Percentiles rank a stretch among this genome's conserved stretches.
Evolutionary conservation across 1,140 invertebrate species (phyloP).

Genomic region (Drosophila kanapiae): DNA sequence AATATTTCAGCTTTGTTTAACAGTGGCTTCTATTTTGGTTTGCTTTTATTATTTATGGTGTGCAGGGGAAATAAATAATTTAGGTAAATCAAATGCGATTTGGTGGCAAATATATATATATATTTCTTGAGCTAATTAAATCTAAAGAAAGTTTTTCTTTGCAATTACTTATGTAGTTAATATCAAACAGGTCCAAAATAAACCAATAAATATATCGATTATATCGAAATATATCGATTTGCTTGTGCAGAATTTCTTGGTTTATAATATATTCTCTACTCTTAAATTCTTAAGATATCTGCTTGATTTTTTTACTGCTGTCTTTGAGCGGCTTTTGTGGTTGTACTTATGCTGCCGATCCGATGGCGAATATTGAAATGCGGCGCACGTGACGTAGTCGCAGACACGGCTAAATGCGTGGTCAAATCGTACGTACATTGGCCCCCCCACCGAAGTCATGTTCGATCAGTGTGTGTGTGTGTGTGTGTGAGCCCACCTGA

Average conservation of each 20-base stretch:
- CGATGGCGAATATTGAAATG: slow-evolving; percentile 57
- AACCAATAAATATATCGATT: too few species aligned
- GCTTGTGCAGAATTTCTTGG: background rate
- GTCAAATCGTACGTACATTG: slow-evolving; percentile 50
- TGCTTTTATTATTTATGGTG: background rate
- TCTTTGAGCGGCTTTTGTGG: slow-evolving; percentile 8
- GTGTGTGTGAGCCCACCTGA: slow-evolving; percentile 44
- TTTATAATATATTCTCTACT: background rate
- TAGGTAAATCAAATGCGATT: too few species aligned
- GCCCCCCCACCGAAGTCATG: slow-evolving; percentile 11
- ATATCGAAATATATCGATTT: too few species aligned
- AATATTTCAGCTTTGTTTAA: slow-evolving; percentile 19
- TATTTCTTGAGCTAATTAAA: too few species aligned
- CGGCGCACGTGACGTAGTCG: slow-evolving; percentile 60
- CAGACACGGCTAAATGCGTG: slow-evolving; percentile 50
- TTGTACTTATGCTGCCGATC: slow-evolving; percentile 11
- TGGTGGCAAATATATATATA: too few species aligned
- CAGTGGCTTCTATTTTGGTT: background rate
- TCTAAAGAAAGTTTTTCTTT: too few species aligned
- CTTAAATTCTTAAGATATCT: background rate
- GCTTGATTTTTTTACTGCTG: slow-evolving; percentile 2
- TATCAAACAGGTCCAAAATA: too few species aligned
- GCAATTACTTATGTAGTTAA: too few species aligned
- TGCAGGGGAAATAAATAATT: slow-evolving; percentile 1
- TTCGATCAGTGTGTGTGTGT: background rate